Evolutionary conservation across 2,888 invertebrate species (phyloP), one percentile per base, ranked within the genome.

Genomic region (Dolichopus griseipennis): DNA sequence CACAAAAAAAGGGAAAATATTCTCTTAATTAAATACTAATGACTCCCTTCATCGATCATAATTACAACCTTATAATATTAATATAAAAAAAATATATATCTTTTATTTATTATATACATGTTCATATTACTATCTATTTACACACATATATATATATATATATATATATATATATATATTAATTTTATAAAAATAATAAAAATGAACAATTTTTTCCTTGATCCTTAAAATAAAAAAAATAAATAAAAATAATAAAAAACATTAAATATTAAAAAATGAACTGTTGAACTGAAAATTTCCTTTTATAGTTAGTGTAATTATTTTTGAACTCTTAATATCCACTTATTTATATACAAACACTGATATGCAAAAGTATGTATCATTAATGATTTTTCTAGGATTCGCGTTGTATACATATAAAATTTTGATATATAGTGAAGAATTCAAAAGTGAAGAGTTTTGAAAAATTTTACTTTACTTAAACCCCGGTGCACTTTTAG

Each of bases 21-120:
- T 41, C 41, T 41, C 41, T 52, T 52, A 52, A 52, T 52, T 52
- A 52, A 52, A 52, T n/a, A 52, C 2, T 15, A 52, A 52, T 52
- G 52, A 52, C 52, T 52, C 52, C n/a, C 52, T 52, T 52, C 52
- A 52, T 52, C 52, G 52, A 52, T 52, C 52, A 52, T 52, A 52
- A 52, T 52, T 52, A 52, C n/a, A 52, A 12, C 52, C 18, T 52
- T 18, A 52, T 18, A 52, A 52, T 52, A 52, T 18, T 12, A 18
- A n/a, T 5, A 52, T 2, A 52, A 52, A 52, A 52, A 52, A 52
- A 52, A 18, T 6, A 41, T 9, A 6, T 5, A 41, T 5, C 8
- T 41, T 41, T 12, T 7, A 2, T 52, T 52, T 52, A 6, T 52
- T 52, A 18, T 52, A 27, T 52, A 52, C 18, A 52, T 15, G n/a